A percentile compares a stretch with the other conserved stretches of the same genome.
These are phyloP conservation scores for Tretioscincus oriximinensis DNA, from an alignment of 2,113 vertebrate species.

Conservation along the genomic window DNA sequence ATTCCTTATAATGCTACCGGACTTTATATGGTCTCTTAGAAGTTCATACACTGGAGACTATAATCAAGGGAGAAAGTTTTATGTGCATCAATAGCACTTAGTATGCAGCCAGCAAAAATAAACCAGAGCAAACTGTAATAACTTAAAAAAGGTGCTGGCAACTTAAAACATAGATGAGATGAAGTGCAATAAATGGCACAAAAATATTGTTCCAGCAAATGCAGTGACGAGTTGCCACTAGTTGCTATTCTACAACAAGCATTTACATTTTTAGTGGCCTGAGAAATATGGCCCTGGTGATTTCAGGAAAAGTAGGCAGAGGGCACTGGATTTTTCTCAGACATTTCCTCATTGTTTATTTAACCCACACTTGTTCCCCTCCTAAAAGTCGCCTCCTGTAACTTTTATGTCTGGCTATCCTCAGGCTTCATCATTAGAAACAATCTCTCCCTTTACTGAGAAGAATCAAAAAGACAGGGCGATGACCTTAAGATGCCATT, in stretches of 20 bases:
- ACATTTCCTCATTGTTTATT: slow-evolving; percentile 3
- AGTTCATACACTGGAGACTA: background rate
- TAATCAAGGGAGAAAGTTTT: background rate
- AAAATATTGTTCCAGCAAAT: background rate
- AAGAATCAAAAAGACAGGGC: slow-evolving; percentile 11
- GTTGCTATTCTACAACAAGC: background rate
- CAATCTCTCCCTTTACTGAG: background rate
- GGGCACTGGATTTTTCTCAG: background rate
- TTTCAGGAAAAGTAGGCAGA: slow-evolving; percentile 13
- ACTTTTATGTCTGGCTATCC: background rate
- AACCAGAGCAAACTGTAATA: background rate
- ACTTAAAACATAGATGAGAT: background rate
- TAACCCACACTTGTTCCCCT: slow-evolving; percentile 12
- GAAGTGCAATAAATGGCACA: background rate
- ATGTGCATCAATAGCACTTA: background rate
- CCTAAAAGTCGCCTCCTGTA: slow-evolving; percentile 3
- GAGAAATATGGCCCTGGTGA: background rate
- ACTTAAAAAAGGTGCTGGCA: background rate
- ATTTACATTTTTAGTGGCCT: slow-evolving; percentile 2
- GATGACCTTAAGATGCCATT: slow-evolving; percentile 6
- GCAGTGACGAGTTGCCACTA: background rate
- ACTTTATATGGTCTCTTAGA: background rate
- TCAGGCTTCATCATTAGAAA: background rate
- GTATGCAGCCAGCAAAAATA: background rate
- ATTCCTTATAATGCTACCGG: background rate